Base-by-base conservation (phyloP, 2,888 invertebrate species). In the Seira ritae region DNA sequence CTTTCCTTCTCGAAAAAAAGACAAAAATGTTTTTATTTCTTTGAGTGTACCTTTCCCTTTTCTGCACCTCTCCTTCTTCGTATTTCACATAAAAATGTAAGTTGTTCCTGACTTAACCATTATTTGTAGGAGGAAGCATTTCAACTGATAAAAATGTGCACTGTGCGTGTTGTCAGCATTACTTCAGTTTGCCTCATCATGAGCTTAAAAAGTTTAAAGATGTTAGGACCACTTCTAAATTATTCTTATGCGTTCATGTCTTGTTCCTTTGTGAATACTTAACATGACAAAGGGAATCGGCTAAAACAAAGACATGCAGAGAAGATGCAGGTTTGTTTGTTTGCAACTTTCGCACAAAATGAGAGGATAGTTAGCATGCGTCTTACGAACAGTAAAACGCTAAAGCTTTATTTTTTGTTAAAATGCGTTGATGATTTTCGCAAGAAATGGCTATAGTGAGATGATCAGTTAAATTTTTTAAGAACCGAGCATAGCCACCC, bases 401-500 rank as follows among this genome's bases (percentile, higher is more conserved):
- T n/a, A 3, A 8, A n/a, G 3, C 3, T n/a, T 50, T 2, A 50
- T 3, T n/a, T 50, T 50, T n/a, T n/a, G 15, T 15, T 50, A n/a
- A 50, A 50, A 50, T n/a, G 17, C 3, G 17, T 31, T 31, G 50
- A 50, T 50, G 50, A 50, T 31, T 50, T 50, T 50, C 15, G 2
- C 50, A 2, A 50, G 50, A 50, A 1, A 3, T 50, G 50, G n/a
- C n/a, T n/a, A n/a, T n/a, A n/a, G n/a, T n/a, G n/a, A n/a, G n/a
- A 60, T 68, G 67, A 74, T 76, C 75, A 76, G 24, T 76, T 81
- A 50, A 50, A n/a, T 8, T 2, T 50, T n/a, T 50, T 50, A n/a
- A 50, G 50, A 46, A 46, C n/a, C n/a, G 55, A 74, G n/a, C n/a
- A n/a, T n/a, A 71, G 42, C 80, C 73, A 73, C 80, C 80, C 73